Percentiles rank a stretch among this genome's conserved stretches.
Conservation (phyloP, 2,888 invertebrate genomes). For the Sipha maydis region DNA sequence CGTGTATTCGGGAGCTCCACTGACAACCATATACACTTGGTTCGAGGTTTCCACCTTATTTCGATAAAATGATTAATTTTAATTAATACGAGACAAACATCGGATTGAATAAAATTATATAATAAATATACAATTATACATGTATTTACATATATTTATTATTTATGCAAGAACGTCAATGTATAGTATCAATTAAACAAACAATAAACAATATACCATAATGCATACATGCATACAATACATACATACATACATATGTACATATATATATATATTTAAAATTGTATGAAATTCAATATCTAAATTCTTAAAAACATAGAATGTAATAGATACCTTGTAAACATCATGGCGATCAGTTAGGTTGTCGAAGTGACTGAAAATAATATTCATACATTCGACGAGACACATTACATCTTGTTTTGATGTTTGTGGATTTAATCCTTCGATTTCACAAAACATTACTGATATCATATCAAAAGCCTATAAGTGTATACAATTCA, state of each 20-base stretch:
- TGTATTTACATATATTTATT: no score
- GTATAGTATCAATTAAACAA: no score
- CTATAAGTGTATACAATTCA: constrained; percentile 68
- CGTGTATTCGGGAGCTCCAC: constrained; percentile 84
- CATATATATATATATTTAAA: no score
- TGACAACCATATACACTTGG: constrained; percentile 91
- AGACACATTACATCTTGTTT: constrained; percentile 79
- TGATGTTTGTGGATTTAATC: constrained; percentile 69
- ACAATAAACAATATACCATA: no score
- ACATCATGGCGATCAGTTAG: constrained; percentile 85
- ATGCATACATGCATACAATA: no score
- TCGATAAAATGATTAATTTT: constrained; percentile 43
- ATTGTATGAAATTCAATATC: no score
- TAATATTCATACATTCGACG: constrained; percentile 85
- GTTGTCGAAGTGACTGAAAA: constrained; percentile 85
- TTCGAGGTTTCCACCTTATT: constrained; percentile 90
- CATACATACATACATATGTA: no score
- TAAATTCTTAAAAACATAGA: no score
- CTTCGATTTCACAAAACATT: constrained; percentile 80
- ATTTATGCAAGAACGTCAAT: no score
- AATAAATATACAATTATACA: no score
- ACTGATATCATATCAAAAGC: constrained; percentile 81
- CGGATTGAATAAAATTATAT: background rate
- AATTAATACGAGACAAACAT: background rate
- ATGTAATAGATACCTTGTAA: constrained; percentile 82